These are phyloP conservation scores for Liolophura sinensis DNA, from an alignment of 1,140 invertebrate species.

Conservation along the genomic window DNA sequence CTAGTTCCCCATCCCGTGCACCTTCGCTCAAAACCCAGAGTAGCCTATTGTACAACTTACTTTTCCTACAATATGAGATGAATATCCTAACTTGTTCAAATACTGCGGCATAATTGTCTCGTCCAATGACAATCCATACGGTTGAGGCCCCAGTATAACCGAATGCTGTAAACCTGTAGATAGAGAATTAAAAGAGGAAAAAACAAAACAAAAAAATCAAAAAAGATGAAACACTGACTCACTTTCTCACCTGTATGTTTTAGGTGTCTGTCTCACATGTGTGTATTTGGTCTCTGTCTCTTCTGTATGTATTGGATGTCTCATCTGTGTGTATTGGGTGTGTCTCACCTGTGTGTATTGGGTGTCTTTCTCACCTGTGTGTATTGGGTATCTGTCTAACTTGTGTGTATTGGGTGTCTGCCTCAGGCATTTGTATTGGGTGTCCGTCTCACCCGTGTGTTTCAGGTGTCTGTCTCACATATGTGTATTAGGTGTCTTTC, in stretches of 20 bases:
- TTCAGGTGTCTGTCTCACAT: too few species aligned
- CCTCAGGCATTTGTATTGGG: too few species aligned
- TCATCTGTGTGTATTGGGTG: too few species aligned
- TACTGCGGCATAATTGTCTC: conserved; percentile 59
- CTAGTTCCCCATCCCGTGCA: too few species aligned
- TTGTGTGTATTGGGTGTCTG: too few species aligned
- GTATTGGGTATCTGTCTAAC: too few species aligned
- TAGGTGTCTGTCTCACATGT: conserved; percentile 62
- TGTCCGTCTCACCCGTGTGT: too few species aligned
- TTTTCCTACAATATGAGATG: conserved; percentile 63
- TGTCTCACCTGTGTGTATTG: conserved; percentile 72
- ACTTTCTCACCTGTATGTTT: too few species aligned
- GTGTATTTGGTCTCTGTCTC: conserved; percentile 65
- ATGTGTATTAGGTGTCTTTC: too few species aligned
- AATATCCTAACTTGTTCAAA: conserved; percentile 58
- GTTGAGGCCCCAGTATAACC: conserved; percentile 40
- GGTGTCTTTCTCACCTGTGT: conserved; percentile 69
- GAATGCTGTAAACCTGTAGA: conserved; percentile 42
- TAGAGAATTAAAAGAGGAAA: not conserved
- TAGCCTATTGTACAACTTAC: conserved; percentile 13
- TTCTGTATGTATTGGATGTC: conserved; percentile 39
- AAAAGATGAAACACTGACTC: too few species aligned
- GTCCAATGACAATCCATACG: conserved; percentile 49
- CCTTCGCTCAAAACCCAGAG: too few species aligned
- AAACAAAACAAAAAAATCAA: too few species aligned